Evolutionary conservation across 2,888 invertebrate genomes (phyloP).

Genomic region (Quadroppia sp.): DNA sequence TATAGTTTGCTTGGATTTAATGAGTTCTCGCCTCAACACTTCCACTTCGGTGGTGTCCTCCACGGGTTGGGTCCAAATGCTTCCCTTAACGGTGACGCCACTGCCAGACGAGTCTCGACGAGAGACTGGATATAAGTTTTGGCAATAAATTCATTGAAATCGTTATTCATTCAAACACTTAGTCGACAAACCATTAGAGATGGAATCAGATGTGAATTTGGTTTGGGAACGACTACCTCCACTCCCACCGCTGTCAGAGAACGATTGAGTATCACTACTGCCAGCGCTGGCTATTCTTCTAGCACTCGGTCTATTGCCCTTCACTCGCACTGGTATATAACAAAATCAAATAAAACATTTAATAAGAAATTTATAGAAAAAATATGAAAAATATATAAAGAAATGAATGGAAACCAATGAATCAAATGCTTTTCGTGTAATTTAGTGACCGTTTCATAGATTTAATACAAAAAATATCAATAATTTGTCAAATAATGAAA

Average conservation of each 20-base stretch:
- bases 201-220: slow-evolving; percentile 17
- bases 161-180: not conserved
- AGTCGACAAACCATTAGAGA: not conserved
- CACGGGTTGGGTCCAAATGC: slow-evolving; percentile 40
- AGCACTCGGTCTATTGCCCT: slow-evolving; percentile 20
- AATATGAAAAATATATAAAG: not conserved
- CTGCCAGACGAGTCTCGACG: slow-evolving; percentile 6
- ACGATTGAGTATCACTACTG: slow-evolving; percentile 26
- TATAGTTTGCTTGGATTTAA: slow-evolving; percentile 54
- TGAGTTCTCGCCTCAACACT: slow-evolving; percentile 54
- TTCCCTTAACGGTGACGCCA: slow-evolving; percentile 34
- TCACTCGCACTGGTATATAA: not conserved
- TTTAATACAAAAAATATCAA: not conserved
- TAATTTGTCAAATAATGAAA: not conserved
- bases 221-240: not conserved
- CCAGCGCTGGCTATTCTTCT: slow-evolving; percentile 17
- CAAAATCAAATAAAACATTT: no score
- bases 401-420: not conserved
- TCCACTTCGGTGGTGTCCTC: slow-evolving; percentile 52
- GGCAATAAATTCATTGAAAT: not conserved
- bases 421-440: not conserved
- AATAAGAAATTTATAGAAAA: no score
- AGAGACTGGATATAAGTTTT: slow-evolving; percentile 4
- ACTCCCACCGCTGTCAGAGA: slow-evolving; percentile 20
- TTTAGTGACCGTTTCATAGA: not conserved